Evolutionary conservation across 92 coral and sea anemone genomes (phyloP), one percentile per base, ranked within the genome.

Genomic region (Anthopleura xanthogrammica): DNA sequence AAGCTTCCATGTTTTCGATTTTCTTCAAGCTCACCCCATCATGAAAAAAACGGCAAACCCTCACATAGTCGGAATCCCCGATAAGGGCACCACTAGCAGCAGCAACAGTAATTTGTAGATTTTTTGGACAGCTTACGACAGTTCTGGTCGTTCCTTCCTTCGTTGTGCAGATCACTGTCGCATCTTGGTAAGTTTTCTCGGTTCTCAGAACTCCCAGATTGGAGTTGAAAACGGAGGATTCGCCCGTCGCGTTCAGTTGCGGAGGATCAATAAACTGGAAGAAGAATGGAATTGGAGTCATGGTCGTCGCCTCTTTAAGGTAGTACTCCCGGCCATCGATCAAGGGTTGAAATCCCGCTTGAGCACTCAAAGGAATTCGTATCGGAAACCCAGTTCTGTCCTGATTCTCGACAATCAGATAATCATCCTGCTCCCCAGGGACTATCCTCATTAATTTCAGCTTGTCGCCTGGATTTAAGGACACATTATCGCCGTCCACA

Each of bases 251-350:
- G 57, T 85, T 83, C 19, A 83, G 75, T 22, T 81, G 87, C 3
- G 88, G 88, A 5, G 92, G 95, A 16, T 87, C 92, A 10, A 87
- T 83, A 79, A 97, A 97, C 86, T 97, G 98, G 73, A 97, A 93
- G 77, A 89, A 90, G 42, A 94, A 73, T 4, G 99, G 99, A 77
- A 89, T 82, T 52, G 70, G 54, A 24, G 83, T 84, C 52, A 86
- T 22, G 12, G 75, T 52, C 52, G 86, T 73, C 22, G 92, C 85
- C 42, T 94, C 99, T 80, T 92, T 88, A 54, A 97, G 85, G 79
- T 94, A 97, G 76, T 97, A 97, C 85, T 94, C 99, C 7, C 91
- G 92, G 3, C 99, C 99, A 79, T 97, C 98, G 23, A 89, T 82
- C 84, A 97, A 79, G 8, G 99, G 91, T 77, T 97, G 99, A 66